Conservation (phyloP, 1,140 invertebrate genomes). For the Drosophila fuyamai region DNA sequence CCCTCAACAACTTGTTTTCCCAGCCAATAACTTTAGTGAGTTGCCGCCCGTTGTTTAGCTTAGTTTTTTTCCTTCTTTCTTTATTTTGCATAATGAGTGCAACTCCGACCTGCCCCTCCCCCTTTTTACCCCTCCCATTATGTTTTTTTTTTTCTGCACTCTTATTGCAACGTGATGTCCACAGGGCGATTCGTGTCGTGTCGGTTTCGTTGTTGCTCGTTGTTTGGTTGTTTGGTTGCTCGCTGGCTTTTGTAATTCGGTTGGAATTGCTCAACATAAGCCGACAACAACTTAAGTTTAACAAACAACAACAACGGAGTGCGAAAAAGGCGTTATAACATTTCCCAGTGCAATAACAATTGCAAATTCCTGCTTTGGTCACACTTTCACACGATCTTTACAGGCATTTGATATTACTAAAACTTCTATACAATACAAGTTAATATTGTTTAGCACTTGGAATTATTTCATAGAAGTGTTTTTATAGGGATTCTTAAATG, state of each 20-base stretch:
- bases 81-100: conserved; percentile 74
- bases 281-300: conserved; percentile 1
- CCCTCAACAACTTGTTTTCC: conserved; percentile 12
- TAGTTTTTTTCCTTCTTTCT: conserved; percentile 9
- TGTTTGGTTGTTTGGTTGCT: conserved; percentile 25
- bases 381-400: conserved; percentile 72
- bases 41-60: neutral
- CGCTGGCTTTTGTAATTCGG: conserved; percentile 46
- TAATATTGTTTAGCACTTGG: neutral
- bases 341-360: conserved; percentile 63
- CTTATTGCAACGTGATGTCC: conserved; percentile 74
- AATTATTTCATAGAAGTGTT: neutral
- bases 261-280: conserved; percentile 44
- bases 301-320: conserved; percentile 2
- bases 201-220: conserved; percentile 46
- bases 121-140: conserved; percentile 25
- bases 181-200: conserved; percentile 76
- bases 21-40: conserved; percentile 1
- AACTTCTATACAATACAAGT: neutral
- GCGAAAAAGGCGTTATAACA: conserved; percentile 69
- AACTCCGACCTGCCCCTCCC: conserved; percentile 42
- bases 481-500: neutral
- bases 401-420: neutral
- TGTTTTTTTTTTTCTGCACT: conserved; percentile 17
- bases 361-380: conserved; percentile 45